Evolutionary conservation across 2,113 vertebrate species (phyloP), one percentile per base, ranked within the genome.

Genomic region (Brachionichthys hirsutus): DNA sequence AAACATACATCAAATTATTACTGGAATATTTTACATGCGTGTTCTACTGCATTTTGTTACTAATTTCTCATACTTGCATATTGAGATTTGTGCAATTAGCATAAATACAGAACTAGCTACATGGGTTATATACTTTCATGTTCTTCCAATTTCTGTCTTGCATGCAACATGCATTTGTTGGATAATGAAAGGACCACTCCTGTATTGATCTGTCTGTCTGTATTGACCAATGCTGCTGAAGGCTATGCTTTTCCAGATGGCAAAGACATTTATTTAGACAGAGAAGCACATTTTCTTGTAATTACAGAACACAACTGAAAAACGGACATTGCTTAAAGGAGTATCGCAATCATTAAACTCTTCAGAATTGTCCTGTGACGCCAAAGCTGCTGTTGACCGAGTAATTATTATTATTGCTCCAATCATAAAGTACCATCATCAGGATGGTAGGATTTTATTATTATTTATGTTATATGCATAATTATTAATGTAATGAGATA

Each of bases 181-280:
- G 85, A 84, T 87, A 87, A 90, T 86, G 77, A 85, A 77, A 75
- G 70, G 62, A 66, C 76, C 52, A 78, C 89, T 87, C 78, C 80
- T 58, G 73, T 87, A 91, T 91, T 78, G 89, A 91, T 91, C 84
- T 38, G 76, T 85, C 80, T 86, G 81, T 81, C 73, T 64, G 61
- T 77, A 86, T 75, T 81, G 88, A 80, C 80, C 82, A 77, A 36
- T 35, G 47, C 54, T 78, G 77, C 86, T 74, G 67, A 67, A 15
- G 54, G 82, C 73, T 57, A 64, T 78, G 59, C 72, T 66, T 79
- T 81, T 80, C 72, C 75, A 62, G 60, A 77, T 66, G 24, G 42
- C 60, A 59, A 36, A 70, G 74, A 83, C 82, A 74, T 81, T 84
- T 76, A 82, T 86, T 85, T 78, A 81, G 80, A 85, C 35, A 57